These are phyloP conservation scores for Drosophila persimilis DNA, from an alignment of 1,140 invertebrate species.

Conservation along the genomic window DNA sequence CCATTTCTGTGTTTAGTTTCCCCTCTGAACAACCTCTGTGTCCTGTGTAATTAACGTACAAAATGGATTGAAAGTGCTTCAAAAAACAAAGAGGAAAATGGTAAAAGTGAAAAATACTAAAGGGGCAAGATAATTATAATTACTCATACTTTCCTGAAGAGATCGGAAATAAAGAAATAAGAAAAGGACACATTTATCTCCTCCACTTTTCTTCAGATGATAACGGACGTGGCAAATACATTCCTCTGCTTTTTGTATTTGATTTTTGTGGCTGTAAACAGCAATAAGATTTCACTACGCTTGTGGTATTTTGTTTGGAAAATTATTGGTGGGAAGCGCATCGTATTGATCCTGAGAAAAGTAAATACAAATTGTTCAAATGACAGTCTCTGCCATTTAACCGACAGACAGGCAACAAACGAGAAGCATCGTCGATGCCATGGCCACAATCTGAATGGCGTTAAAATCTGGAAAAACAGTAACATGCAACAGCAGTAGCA, in stretches of 20 bases:
- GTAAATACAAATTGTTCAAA: too few species aligned
- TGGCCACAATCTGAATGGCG: constrained; percentile 56
- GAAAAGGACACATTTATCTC: constrained; percentile 18
- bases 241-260: too few species aligned
- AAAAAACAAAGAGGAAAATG: constrained; percentile 13
- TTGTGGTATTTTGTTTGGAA: too few species aligned
- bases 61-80: constrained; percentile 54
- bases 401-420: too few species aligned
- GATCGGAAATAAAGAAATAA: constrained; percentile 20
- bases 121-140: constrained; percentile 1
- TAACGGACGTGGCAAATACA: too few species aligned
- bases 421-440: constrained; percentile 29
- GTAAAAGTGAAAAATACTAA: constrained; percentile 31
- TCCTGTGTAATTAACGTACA: constrained; percentile 75
- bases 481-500: constrained; percentile 32
- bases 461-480: constrained; percentile 53
- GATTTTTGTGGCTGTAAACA: too few species aligned
- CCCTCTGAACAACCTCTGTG: constrained; percentile 1
- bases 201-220: too few species aligned
- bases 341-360: too few species aligned
- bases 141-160: not conserved
- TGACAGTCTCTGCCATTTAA: too few species aligned
- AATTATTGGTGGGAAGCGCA: too few species aligned
- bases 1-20: constrained; percentile 30
- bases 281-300: too few species aligned